Conservation (phyloP, 2,888 invertebrate species). For the Spilosoma lubricipeda region DNA sequence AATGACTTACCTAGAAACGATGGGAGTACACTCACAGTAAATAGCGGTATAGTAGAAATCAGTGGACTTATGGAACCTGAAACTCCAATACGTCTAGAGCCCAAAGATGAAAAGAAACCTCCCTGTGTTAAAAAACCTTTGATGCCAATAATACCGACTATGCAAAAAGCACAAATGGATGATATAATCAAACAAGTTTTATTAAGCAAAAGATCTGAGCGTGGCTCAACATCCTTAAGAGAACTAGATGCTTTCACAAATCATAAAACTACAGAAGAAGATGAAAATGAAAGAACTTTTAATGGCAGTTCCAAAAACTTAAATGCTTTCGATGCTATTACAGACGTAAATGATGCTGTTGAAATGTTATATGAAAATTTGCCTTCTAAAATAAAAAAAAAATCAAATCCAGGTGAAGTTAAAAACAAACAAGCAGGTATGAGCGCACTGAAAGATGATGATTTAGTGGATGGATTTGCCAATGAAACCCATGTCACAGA, state of each 20-base stretch:
- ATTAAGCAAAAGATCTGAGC: constrained; percentile 43
- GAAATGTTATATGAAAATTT: constrained; percentile 14
- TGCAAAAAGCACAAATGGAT: constrained; percentile 53
- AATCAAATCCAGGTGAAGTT: background rate
- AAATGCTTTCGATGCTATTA: background rate
- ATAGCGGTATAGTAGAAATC: constrained; percentile 40
- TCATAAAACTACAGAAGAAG: constrained; percentile 18
- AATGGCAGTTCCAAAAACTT: constrained; percentile 9
- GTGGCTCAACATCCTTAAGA: constrained; percentile 49
- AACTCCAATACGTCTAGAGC: constrained; percentile 25
- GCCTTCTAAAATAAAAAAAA: background rate
- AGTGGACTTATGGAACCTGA: constrained; percentile 26
- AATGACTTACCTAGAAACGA: constrained; percentile 22
- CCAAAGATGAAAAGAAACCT: constrained; percentile 30
- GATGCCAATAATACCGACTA: constrained; percentile 22
- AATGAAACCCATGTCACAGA: background rate
- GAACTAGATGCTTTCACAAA: constrained; percentile 53
- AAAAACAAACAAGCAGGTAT: background rate
- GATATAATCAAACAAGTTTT: constrained; percentile 53
- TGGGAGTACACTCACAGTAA: constrained; percentile 44
- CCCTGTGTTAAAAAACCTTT: constrained; percentile 30
- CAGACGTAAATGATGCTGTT: background rate
- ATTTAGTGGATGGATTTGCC: background rate
- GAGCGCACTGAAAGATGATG: background rate
- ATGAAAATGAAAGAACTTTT: constrained; percentile 10